phyloP scores from a whole-genome alignment of 2,797 vertebrate species.

The Rhinatrema bivittatum region DNA sequence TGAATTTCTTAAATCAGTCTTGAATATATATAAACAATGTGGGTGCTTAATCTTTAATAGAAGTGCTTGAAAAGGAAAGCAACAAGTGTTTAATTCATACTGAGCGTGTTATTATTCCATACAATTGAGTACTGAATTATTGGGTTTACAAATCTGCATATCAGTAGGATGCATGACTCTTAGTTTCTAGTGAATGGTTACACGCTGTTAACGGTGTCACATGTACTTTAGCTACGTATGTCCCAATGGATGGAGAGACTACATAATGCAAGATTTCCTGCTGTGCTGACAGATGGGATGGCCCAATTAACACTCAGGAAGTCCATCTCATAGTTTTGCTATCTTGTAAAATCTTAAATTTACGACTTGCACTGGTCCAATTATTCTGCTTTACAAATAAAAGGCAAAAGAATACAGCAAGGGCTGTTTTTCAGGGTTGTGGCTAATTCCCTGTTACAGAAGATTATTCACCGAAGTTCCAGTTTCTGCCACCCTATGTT shows the following conservation, averaged over 20 bases:
- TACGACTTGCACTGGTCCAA: too few species aligned
- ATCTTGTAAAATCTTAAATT: too few species aligned
- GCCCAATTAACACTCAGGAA: constrained; percentile 5
- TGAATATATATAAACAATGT: not conserved
- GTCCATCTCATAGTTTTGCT: too few species aligned
- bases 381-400: too few species aligned
- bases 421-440: too few species aligned
- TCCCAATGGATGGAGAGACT: not conserved
- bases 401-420: too few species aligned
- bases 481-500: too few species aligned
- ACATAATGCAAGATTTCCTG: not conserved
- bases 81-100: not conserved
- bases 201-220: constrained; percentile 2
- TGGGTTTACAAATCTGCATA: not conserved
- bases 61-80: not conserved
- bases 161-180: constrained; percentile 1
- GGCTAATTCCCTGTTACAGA: too few species aligned
- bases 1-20: constrained; percentile 2
- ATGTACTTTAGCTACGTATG: constrained; percentile 1
- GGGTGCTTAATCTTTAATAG: not conserved
- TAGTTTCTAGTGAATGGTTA: not conserved
- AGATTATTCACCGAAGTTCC: too few species aligned
- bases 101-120: not conserved
- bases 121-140: not conserved
- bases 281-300: constrained; percentile 4